A percentile compares a stretch with the other conserved stretches of the same genome.
Conservation (phyloP, 2,113 vertebrate species). For the Notarius quadriscutis region DNA sequence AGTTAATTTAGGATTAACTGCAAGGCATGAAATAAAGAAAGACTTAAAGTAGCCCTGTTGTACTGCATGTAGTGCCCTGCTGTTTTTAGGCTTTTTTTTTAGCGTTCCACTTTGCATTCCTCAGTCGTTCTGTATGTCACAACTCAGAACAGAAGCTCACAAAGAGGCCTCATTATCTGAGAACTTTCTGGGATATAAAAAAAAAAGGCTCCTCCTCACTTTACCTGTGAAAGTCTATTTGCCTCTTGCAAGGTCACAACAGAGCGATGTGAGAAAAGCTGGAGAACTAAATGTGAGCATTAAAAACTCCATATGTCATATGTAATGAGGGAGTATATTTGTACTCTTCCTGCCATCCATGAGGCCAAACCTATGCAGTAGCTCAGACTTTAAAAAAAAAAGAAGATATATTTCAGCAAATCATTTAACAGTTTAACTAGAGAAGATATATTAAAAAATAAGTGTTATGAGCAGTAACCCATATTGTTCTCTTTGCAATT, state of each 20-base stretch:
- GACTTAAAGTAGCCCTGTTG: not conserved
- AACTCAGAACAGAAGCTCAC: constrained; percentile 15
- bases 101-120: constrained; percentile 13
- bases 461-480: not conserved
- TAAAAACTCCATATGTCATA: not conserved
- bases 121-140: constrained; percentile 19
- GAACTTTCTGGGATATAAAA: not conserved
- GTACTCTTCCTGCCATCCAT: not conserved
- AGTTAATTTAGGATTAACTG: constrained; percentile 37
- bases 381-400: not conserved
- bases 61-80: not conserved
- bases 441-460: not conserved
- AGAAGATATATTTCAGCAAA: not conserved
- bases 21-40: constrained; percentile 18
- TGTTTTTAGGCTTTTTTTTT: not conserved
- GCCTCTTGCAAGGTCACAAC: not conserved
- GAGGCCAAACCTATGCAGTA: not conserved
- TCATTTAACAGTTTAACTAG: not conserved
- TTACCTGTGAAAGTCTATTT: constrained; percentile 15
- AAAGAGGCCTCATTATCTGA: constrained; percentile 27
- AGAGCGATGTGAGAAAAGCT: not conserved
- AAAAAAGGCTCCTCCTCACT: constrained; percentile 4
- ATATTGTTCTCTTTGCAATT: not conserved
- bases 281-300: not conserved
- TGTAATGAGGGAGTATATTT: not conserved